phyloP scores from a whole-genome alignment of 2,113 vertebrate species.

The Tor tambroides region DNA sequence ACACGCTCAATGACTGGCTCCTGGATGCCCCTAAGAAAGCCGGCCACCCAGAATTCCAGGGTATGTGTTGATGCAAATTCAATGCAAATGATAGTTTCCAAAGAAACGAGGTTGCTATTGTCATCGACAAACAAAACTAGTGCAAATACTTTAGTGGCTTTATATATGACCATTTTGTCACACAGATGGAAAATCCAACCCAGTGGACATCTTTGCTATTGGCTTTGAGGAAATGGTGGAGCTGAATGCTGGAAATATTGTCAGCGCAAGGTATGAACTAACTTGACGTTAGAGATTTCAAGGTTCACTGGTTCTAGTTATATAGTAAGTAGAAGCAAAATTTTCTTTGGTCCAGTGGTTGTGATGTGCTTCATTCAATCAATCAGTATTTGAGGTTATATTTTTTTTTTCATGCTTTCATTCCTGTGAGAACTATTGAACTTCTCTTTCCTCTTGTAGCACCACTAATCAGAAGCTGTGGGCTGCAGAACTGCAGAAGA shows the following conservation, averaged over 20 bases:
- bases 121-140: neutral
- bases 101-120: neutral
- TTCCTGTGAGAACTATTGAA: neutral
- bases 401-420: too few relatives aligned
- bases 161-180: too few relatives aligned
- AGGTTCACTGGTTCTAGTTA: neutral
- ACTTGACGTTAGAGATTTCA: neutral
- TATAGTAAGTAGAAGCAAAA: neutral
- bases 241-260: conserved; percentile 97
- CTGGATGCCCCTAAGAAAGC: conserved; percentile 91
- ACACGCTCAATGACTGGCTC: conserved; percentile 98
- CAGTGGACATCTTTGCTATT: conserved; percentile 95
- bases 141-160: neutral
- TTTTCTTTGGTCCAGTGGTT: neutral
- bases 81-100: neutral
- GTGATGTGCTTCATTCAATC: neutral
- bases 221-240: conserved; percentile 99
- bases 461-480: conserved; percentile 98
- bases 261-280: conserved; percentile 88
- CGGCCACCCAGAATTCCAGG: conserved; percentile 90
- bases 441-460: conserved; percentile 70
- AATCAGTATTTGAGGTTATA: neutral
- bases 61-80: conserved; percentile 66
- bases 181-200: conserved; percentile 86
- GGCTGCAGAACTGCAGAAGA: conserved; percentile 96